Percentiles rank a stretch among this genome's conserved stretches.
Evolutionary conservation across 2,797 vertebrate species (phyloP).

Genomic region (Discoglossus pictus): DNA sequence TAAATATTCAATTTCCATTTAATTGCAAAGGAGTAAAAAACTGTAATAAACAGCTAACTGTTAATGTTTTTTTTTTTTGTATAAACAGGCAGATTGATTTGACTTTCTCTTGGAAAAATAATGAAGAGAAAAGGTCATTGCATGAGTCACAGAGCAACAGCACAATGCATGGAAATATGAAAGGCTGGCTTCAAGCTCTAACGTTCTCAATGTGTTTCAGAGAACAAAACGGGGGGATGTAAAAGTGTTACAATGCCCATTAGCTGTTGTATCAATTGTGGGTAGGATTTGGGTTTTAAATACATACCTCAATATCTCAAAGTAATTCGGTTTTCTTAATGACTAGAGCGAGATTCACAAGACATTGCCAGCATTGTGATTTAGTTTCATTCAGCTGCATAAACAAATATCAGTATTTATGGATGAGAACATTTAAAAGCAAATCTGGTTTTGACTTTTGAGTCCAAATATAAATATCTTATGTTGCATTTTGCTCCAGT

Average conservation of each 20-base stretch:
- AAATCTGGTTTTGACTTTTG: no score
- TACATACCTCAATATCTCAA: constrained; percentile 5
- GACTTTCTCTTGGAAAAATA: constrained; percentile 51
- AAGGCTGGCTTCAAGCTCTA: constrained; percentile 28
- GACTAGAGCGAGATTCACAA: no score
- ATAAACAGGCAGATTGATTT: constrained; percentile 51
- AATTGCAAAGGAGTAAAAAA: not conserved
- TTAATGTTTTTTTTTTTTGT: constrained; percentile 16
- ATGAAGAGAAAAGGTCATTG: constrained; percentile 50
- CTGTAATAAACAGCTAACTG: constrained; percentile 25
- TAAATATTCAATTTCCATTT: no score
- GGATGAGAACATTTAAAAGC: no score
- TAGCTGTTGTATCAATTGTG: constrained; percentile 22
- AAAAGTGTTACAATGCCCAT: constrained; percentile 20
- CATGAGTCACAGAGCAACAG: constrained; percentile 51
- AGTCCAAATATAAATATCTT: no score
- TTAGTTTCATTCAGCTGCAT: no score
- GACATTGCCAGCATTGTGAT: no score
- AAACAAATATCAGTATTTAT: no score
- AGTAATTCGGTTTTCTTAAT: no score
- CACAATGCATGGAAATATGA: constrained; percentile 48
- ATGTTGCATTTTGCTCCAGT: no score
- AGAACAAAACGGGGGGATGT: constrained; percentile 19
- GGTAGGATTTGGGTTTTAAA: constrained; percentile 5
- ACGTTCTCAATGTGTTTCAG: constrained; percentile 32